phyloP scores from a whole-genome alignment of 2,888 invertebrate species.

The Phrixothrix hirtus region DNA sequence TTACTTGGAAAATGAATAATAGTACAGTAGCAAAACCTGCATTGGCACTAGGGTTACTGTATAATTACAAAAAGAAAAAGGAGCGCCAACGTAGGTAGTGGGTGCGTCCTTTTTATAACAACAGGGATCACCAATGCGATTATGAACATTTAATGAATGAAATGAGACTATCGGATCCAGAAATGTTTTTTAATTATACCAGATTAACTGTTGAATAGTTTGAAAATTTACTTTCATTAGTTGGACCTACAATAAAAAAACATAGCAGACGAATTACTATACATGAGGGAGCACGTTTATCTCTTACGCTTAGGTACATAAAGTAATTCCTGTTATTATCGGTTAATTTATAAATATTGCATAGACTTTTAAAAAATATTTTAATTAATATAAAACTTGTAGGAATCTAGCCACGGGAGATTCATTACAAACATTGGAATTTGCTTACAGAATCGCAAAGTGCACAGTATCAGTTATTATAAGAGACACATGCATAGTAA shows the following conservation, averaged over 20 bases:
- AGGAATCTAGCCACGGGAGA: constrained; percentile 13
- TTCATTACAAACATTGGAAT: constrained; percentile 6
- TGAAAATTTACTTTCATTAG: constrained; percentile 26
- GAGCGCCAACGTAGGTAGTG: constrained; percentile 17
- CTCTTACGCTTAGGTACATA: constrained; percentile 32
- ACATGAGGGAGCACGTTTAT: constrained; percentile 37
- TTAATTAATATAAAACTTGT: too few relatives aligned
- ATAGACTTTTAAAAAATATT: constrained; percentile 26
- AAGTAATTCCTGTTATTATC: neutral
- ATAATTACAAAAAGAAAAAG: neutral
- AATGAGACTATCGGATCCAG: constrained; percentile 34
- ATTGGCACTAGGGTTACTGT: neutral
- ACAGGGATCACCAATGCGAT: constrained; percentile 30
- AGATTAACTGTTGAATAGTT: constrained; percentile 28
- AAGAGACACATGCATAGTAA: constrained; percentile 23
- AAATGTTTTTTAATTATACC: constrained; percentile 36
- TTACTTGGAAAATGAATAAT: too few relatives aligned
- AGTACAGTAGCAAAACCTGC: too few relatives aligned
- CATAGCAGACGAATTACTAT: constrained; percentile 35
- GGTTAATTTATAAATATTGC: constrained; percentile 6
- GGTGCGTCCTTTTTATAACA: constrained; percentile 34
- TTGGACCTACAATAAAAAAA: constrained; percentile 29
- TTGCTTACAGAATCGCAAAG: constrained; percentile 33
- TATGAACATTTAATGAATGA: constrained; percentile 34
- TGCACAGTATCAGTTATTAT: constrained; percentile 40